Conservation (phyloP, 2,113 vertebrate genomes). For the Poicephalus gulielmi region DNA sequence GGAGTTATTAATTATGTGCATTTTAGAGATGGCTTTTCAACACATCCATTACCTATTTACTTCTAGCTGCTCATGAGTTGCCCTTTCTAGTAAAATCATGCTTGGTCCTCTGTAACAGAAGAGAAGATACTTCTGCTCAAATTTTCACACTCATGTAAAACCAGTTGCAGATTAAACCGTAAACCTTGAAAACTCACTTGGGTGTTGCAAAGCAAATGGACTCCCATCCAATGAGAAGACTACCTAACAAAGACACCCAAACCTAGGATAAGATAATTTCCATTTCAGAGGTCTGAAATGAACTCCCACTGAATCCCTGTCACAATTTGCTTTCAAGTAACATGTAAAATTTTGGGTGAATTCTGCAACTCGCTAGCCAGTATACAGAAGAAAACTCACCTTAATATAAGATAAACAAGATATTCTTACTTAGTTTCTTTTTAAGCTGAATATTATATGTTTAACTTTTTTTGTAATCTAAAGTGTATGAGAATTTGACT, state of each 20-base stretch:
- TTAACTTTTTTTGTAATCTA: not conserved
- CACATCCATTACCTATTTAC: not conserved
- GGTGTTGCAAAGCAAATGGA: not conserved
- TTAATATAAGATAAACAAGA: not conserved
- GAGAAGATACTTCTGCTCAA: not conserved
- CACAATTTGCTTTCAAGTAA: not conserved
- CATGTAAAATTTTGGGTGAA: not conserved
- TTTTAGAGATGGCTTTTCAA: not conserved
- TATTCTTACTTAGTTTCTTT: not conserved
- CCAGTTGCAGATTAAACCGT: not conserved
- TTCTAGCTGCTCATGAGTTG: not conserved
- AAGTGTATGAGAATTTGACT: not conserved
- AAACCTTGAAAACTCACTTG: not conserved
- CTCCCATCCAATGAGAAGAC: not conserved
- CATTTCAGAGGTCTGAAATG: not conserved
- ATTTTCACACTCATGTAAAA: not conserved
- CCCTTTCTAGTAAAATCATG: not conserved
- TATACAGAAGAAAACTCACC: not conserved
- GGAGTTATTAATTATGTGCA: not conserved
- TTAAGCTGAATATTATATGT: not conserved
- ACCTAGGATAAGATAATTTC: not conserved
- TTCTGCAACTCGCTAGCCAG: not conserved
- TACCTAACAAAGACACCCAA: not conserved
- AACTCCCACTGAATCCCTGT: not conserved
- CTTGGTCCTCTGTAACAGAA: not conserved